Evolutionary conservation across 2,797 vertebrate species (phyloP).

Genomic region (Bradypus variegatus): DNA sequence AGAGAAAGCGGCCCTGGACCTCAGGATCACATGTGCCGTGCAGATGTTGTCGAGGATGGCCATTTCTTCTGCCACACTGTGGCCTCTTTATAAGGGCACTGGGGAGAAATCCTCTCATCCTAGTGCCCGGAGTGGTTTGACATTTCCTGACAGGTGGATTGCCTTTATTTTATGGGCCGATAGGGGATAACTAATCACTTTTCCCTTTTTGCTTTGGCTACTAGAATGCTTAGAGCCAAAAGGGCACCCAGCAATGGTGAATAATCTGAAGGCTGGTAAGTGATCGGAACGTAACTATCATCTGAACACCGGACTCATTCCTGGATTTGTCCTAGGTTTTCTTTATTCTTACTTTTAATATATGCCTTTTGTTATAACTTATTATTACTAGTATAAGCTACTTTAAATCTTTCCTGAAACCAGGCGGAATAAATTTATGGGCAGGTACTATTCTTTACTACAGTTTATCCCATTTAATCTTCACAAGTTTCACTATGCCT

Average conservation of each 20-base stretch:
- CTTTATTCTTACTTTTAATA: not conserved
- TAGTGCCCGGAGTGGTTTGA: not conserved
- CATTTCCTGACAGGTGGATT: not conserved
- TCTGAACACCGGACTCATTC: not conserved
- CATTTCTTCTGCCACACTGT: not conserved
- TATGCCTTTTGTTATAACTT: not conserved
- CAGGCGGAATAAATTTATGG: not conserved
- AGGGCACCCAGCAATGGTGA: not conserved
- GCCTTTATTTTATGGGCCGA: not conserved
- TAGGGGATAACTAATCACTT: not conserved
- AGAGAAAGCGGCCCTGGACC: not conserved
- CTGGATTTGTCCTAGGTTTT: not conserved
- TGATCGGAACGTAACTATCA: not conserved
- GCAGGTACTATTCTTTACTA: not conserved
- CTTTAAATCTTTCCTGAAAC: not conserved
- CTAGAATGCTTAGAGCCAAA: not conserved
- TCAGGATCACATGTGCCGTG: rapidly evolving
- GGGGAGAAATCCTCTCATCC: not conserved
- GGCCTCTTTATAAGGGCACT: not conserved
- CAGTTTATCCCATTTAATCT: not conserved
- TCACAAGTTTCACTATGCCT: not conserved
- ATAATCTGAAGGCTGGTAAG: not conserved
- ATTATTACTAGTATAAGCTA: not conserved
- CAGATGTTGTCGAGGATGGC: not conserved
- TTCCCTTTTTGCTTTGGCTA: not conserved